These are phyloP conservation scores for Heliconius aoede DNA, from an alignment of 2,888 invertebrate species.

Conservation along the genomic window DNA sequence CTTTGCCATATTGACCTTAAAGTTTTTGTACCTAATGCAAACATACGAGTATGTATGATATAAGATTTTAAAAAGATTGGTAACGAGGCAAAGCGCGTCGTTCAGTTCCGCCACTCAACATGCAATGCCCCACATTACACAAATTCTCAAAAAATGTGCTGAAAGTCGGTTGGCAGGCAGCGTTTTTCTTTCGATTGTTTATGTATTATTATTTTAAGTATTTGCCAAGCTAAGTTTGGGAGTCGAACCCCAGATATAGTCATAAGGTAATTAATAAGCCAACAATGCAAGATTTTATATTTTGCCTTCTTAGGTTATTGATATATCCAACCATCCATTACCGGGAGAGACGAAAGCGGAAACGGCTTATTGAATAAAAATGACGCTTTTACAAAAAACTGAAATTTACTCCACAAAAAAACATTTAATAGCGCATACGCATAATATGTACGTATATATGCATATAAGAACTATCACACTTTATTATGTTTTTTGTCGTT, in stretches of 20 bases:
- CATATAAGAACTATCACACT: not conserved
- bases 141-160: no score
- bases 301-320: constrained; percentile 16
- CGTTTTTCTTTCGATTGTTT: no score
- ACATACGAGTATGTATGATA: not conserved
- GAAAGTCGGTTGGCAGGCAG: no score
- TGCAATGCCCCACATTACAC: no score
- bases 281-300: no score
- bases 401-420: constrained; percentile 6
- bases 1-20: constrained; percentile 18
- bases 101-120: no score
- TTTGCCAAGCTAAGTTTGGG: no score
- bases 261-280: not conserved
- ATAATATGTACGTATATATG: not conserved
- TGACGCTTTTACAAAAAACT: constrained; percentile 19
- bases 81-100: no score
- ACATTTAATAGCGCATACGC: not conserved
- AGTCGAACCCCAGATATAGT: not conserved
- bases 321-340: constrained; percentile 19
- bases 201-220: no score
- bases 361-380: constrained; percentile 27
- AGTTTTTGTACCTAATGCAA: not conserved
- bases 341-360: constrained; percentile 11
- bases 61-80: not conserved
- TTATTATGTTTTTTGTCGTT: not conserved